Base-by-base conservation (phyloP, 2,113 vertebrate species). In the Aplodontia rufa region DNA sequence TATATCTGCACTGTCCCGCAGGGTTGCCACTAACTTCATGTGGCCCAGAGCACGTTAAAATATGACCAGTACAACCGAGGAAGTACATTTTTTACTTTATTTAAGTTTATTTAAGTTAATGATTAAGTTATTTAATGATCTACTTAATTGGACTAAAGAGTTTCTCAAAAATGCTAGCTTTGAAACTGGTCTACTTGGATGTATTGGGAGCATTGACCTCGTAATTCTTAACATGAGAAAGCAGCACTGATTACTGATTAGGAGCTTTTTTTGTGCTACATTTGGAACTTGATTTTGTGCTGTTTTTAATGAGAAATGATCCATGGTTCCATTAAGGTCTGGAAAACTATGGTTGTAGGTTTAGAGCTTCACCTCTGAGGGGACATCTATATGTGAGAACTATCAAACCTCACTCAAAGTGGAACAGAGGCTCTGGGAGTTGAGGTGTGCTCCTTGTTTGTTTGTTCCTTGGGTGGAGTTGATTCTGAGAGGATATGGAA, bases 261-360 rank as follows among this genome's bases (percentile, higher is more conserved):
- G 79, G 51, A 81, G 24, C 24, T 49, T 60, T 49, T 49, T 16
- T 60, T 32, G 8, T 68, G 32, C n/a, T 22, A 26, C 58, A 49
- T 75, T 32, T 71, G 60, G 51, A n/a, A 22, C 58, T 94, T 51
- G 42, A 66, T 79, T 78, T 90, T 74, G 30, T 75, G 35, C 14
- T 81, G 30, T 90, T 92, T 87, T 79, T 74, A 79, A 66, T 85
- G 62, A 47, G 40, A 85, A 93, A 49, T 84, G 82, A 51, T n/a
- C 22, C 45, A 0, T 64, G 37, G 14, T 76, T 85, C 71, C 87
- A 1, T 87, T 84, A 58, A 85, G 13, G 4, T 91, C 58, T 91
- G 20, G 35, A 14, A 47, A 90, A 32, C 53, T 60, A 2, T 64
- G 11, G 42, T 37, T 87, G 82, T 79, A 51, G 28, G 10, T 85